Evolutionary conservation across 2,888 invertebrate genomes (phyloP), one percentile per base, ranked within the genome.

Genomic region (Rhabditoides inermis): DNA sequence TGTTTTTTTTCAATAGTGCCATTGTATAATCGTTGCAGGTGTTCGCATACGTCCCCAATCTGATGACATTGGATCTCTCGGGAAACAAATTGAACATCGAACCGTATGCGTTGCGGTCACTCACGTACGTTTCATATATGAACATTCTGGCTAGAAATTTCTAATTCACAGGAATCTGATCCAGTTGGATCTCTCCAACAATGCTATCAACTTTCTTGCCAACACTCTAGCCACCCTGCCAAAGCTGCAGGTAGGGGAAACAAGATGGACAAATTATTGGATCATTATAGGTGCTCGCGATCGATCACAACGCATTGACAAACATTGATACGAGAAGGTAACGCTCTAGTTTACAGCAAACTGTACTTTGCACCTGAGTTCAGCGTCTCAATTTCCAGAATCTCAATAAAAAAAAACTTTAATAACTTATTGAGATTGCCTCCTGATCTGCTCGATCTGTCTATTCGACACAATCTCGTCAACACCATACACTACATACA

Each of bases 51-150:
- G 41, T 61, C 35, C 68, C 61, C 20, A 69, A 68, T 46, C 44
- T 69, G 47, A 69, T 69, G 68, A 66, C 69, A 0, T 53, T 69
- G 25, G 69, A 68, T 44, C 40, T 69, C 10, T 60, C 67, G 18
- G 68, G 68, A 36, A 69, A 68, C 55, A 55, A 58, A 28, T 47
- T 69, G 7, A 51, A 56, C 44, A 64, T 67, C 15, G 67, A 67
- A 41, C 67, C 67, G 10, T 56, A 60, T 36, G 62, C 66, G 3
- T 48, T 66, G 23, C 42, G 57, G 42, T 61, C 62, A 2, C 50
- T 66, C n/a, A 55, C 53, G 63, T 63, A 42, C 32, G 45, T 26
- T 35, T 10, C n/a, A n/a, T n/a, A n/a, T n/a, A n/a, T n/a, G n/a
- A n/a, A n/a, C n/a, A n/a, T n/a, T n/a, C n/a, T n/a, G n/a, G n/a